Evolutionary conservation across 2,113 vertebrate species (phyloP).

Genomic region (Hemiscyllium ocellatum): DNA sequence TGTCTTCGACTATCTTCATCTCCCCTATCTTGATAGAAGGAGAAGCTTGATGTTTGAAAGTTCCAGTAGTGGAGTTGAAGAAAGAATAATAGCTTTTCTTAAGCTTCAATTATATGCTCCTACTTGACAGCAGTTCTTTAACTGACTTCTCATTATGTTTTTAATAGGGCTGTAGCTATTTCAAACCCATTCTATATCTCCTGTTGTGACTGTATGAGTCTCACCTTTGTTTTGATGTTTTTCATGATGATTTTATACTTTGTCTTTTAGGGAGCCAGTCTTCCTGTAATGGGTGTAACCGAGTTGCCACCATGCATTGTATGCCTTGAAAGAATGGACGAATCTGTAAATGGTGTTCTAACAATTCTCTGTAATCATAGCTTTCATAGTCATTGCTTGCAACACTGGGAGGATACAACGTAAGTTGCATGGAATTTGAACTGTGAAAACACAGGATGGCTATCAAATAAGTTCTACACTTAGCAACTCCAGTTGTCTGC

Average conservation of each 20-base stretch:
- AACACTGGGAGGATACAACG: conserved; percentile 97
- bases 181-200: background rate
- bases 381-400: conserved; percentile 95
- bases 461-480: background rate
- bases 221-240: background rate
- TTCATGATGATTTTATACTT: background rate
- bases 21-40: background rate
- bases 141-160: background rate
- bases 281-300: conserved; percentile 93
- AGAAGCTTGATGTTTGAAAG: background rate
- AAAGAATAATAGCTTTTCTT: background rate
- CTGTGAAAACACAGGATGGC: background rate
- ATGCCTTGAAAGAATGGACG: conserved; percentile 96
- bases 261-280: conserved; percentile 78
- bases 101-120: no score
- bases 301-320: conserved; percentile 96
- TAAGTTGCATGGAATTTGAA: conserved; percentile 56
- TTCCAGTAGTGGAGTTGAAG: background rate
- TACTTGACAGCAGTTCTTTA: background rate
- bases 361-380: conserved; percentile 97
- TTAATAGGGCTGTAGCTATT: background rate
- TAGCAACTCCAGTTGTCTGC: background rate
- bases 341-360: conserved; percentile 91
- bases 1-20: background rate
- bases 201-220: background rate